Percentiles rank a stretch among this genome's conserved stretches.
Evolutionary conservation across 2,888 invertebrate species (phyloP).

Genomic region (Hirtodrosophila cameraria): DNA sequence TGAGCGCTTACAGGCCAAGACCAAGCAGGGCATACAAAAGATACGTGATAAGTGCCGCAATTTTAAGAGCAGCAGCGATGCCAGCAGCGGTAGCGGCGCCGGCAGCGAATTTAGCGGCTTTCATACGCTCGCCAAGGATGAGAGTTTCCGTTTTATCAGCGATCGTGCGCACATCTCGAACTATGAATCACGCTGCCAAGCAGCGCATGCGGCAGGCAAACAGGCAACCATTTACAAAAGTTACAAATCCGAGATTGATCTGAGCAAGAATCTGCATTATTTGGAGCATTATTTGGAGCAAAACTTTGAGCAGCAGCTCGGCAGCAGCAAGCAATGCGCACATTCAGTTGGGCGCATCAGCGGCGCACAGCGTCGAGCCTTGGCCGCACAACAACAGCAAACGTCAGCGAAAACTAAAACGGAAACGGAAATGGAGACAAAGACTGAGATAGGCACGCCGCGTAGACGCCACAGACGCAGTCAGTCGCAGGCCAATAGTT

Average conservation of each 20-base stretch:
- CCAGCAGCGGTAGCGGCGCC: constrained; percentile 15
- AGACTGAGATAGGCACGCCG: constrained; percentile 25
- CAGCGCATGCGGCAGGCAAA: constrained; percentile 61
- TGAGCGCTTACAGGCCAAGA: constrained; percentile 83
- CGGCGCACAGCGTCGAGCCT: constrained; percentile 59
- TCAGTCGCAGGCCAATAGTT: constrained; percentile 66
- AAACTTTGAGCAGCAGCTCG: constrained; percentile 82
- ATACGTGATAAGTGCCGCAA: constrained; percentile 83
- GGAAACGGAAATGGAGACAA: constrained; percentile 15
- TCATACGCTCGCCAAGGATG: constrained; percentile 80
- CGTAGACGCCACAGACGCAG: constrained; percentile 76
- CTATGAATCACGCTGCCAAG: constrained; percentile 81
- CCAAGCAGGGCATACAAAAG: constrained; percentile 81
- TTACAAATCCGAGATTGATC: constrained; percentile 84
- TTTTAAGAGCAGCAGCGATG: constrained; percentile 64
- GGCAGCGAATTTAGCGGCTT: constrained; percentile 71
- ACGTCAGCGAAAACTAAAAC: too few species aligned
- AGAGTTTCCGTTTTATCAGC: constrained; percentile 82
- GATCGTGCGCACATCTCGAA: constrained; percentile 81
- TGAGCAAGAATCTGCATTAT: constrained; percentile 83
- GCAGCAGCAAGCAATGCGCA: constrained; percentile 71
- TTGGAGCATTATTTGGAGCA: constrained; percentile 84
- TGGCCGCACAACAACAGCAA: constrained; percentile 41
- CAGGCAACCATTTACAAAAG: constrained; percentile 83
- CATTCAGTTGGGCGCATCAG: constrained; percentile 80